Conservation (phyloP, 2,113 vertebrate species). For the Sceloporus undulatus region DNA sequence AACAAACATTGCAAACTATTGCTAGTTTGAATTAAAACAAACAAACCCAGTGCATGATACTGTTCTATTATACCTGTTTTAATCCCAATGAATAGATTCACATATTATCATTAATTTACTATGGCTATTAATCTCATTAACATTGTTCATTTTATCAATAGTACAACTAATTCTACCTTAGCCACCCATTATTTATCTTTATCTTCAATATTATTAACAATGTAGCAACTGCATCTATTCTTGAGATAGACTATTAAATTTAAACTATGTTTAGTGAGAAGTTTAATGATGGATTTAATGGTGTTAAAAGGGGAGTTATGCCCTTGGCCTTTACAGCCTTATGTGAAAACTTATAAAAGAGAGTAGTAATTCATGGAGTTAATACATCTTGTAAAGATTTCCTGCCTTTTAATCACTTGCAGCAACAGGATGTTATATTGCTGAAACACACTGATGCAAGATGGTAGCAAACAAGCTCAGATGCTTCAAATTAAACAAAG, state of each 20-base stretch:
- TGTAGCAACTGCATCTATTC: constrained; percentile 74
- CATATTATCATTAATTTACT: constrained; percentile 59
- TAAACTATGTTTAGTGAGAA: constrained; percentile 76
- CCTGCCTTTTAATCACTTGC: constrained; percentile 75
- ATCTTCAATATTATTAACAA: constrained; percentile 83
- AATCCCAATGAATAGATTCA: constrained; percentile 61
- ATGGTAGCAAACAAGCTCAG: constrained; percentile 3
- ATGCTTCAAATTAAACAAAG: too few relatives aligned
- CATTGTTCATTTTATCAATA: constrained; percentile 74
- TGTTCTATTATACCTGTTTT: constrained; percentile 56
- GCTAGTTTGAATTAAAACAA: constrained; percentile 56
- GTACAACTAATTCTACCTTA: constrained; percentile 71
- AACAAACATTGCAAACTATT: constrained; percentile 70
- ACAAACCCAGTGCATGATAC: neutral
- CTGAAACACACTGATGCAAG: constrained; percentile 38
- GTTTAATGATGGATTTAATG: constrained; percentile 85
- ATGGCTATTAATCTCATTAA: constrained; percentile 77
- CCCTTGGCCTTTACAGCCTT: constrained; percentile 82
- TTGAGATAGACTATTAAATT: constrained; percentile 83
- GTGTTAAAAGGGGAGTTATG: constrained; percentile 80
- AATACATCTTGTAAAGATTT: constrained; percentile 77
- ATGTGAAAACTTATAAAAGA: constrained; percentile 85
- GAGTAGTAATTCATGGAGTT: constrained; percentile 79
- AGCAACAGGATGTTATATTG: constrained; percentile 58
- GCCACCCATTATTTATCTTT: constrained; percentile 83